A percentile compares a stretch with the other conserved stretches of the same genome.
Evolutionary conservation across 2,888 invertebrate genomes (phyloP).

Genomic region (Lissocephala sabroskyi): DNA sequence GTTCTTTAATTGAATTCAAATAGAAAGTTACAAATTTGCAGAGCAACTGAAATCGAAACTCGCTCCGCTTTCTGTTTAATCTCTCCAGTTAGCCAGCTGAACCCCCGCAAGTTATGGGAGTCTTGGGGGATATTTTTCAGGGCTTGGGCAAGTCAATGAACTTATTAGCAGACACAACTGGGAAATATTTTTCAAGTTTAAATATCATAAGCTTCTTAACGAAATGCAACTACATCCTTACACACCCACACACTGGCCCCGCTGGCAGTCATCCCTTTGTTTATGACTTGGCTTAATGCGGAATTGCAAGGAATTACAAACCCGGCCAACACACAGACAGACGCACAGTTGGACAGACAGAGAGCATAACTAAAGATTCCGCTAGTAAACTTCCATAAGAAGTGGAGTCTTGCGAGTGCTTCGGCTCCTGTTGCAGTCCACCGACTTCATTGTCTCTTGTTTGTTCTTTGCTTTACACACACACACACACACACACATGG

Average conservation of each 20-base stretch:
- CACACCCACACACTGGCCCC: conserved; percentile 13
- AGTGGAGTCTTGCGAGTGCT: too few species aligned
- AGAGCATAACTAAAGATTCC: too few species aligned
- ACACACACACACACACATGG: too few species aligned
- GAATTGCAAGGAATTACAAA: conserved; percentile 12
- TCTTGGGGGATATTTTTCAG: not conserved
- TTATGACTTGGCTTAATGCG: conserved; percentile 29
- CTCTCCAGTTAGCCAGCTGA: too few species aligned
- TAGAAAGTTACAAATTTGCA: too few species aligned
- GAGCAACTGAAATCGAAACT: too few species aligned
- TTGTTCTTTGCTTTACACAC: conserved; percentile 41
- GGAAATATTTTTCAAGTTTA: conserved; percentile 30
- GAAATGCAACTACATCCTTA: conserved; percentile 25
- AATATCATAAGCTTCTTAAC: conserved; percentile 52
- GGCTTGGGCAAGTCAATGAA: conserved; percentile 35
- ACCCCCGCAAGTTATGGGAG: too few species aligned
- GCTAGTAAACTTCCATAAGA: too few species aligned
- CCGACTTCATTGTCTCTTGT: conserved; percentile 51
- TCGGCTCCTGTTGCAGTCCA: conserved; percentile 28
- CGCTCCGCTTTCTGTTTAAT: too few species aligned
- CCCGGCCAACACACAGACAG: too few species aligned
- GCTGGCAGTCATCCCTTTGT: conserved; percentile 10
- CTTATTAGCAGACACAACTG: conserved; percentile 30
- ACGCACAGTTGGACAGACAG: not conserved
- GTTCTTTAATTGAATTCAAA: too few species aligned